Evolutionary conservation across 1,140 invertebrate species (phyloP), one percentile per base, ranked within the genome.

Genomic region (Microplitis demolitor): DNA sequence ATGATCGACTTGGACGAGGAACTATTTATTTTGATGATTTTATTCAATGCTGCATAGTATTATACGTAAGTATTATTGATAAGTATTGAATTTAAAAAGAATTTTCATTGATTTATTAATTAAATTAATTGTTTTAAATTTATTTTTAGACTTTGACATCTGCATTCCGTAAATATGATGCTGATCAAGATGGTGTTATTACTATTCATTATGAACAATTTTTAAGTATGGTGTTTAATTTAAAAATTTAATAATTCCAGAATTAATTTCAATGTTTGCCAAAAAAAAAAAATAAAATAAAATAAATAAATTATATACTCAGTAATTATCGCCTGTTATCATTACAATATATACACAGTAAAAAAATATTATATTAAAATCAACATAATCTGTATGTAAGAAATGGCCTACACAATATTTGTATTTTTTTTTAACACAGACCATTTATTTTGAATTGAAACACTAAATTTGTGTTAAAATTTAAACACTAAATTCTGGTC

Each of bases 21-120:
- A 94, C 92, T 0, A 95, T 99, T 77, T 91, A 97, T 37, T 99
- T 99, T 90, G 98, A 99, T 90, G 98, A 99, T 88, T 99, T 99
- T 81, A 99, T 99, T 79, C 97, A 99, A 84, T 97, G 95, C 80
- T 97, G 96, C 84, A 91, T 98, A 72, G 92, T 96, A 9, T 87
- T 99, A 76, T 94, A 98, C 90, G 96, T 98, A 90, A 95, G 93
- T 92, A 82, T 75, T 64, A 45, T 24, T 58, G 4, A 45, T 45
- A 8, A 24, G 24, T 24, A 24, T 24, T 24, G 24, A 24, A 24
- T 24, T 24, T n/a, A n/a, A 24, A 24, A 24, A 24, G 2, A 45
- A 45, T 11, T 5, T 45, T 45, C 39, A 45, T 3, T 45, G 6
- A 45, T 45, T 45, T 45, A 9, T 45, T 45, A 8, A 45, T 45